Evolutionary conservation across 2,113 vertebrate genomes (phyloP).

Genomic region (Mesocricetus auratus): DNA sequence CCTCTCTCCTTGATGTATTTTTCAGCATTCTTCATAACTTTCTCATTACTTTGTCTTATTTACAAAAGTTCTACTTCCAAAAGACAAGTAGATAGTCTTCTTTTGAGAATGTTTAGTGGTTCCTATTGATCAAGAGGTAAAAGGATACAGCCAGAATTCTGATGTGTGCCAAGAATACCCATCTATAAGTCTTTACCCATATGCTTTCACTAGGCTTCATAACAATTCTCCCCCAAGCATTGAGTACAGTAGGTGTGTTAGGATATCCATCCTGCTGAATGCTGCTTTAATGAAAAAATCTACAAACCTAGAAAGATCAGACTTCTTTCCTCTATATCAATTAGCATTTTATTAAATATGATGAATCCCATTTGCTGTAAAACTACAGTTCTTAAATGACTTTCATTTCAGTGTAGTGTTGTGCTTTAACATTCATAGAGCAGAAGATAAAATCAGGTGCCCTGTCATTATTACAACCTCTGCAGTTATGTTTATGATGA

Average conservation of each 20-base stretch:
- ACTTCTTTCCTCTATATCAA: slow-evolving; percentile 82
- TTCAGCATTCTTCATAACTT: neutral
- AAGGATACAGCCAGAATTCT: neutral
- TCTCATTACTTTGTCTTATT: neutral
- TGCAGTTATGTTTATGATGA: slow-evolving; percentile 51
- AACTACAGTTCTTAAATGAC: slow-evolving; percentile 63
- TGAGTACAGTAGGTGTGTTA: slow-evolving; percentile 32
- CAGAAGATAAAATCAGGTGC: slow-evolving; percentile 81
- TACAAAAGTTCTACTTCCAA: neutral
- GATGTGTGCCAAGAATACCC: neutral
- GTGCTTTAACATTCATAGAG: slow-evolving; percentile 67
- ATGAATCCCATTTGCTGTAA: slow-evolving; percentile 86
- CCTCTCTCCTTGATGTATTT: neutral
- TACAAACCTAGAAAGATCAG: slow-evolving; percentile 77
- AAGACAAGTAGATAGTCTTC: neutral
- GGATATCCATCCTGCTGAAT: neutral
- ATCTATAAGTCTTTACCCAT: neutral
- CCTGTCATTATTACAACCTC: slow-evolving; percentile 51
- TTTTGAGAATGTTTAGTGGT: neutral
- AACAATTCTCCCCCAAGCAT: neutral
- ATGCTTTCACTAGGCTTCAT: neutral
- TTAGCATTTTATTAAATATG: slow-evolving; percentile 88
- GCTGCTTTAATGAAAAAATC: slow-evolving; percentile 53
- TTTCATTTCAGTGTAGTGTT: slow-evolving; percentile 83
- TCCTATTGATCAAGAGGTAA: neutral